phyloP scores from a whole-genome alignment of 2,888 invertebrate species.

The Esperia sulphurella region DNA sequence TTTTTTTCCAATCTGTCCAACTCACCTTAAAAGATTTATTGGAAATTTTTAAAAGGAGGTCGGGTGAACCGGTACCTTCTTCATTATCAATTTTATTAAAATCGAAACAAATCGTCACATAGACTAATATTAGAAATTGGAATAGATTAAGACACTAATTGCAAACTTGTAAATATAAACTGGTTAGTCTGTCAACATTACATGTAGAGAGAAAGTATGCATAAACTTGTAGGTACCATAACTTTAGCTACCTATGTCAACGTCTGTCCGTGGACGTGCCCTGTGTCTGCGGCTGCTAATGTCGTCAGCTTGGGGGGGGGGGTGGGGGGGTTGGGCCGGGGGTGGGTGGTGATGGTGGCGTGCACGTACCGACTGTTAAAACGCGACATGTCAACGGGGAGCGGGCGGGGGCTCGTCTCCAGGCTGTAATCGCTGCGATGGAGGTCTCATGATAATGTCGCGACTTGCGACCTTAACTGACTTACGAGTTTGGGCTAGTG shows the following conservation, averaged over 20 bases:
- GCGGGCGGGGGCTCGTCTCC: conserved; percentile 54
- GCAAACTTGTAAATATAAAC: too few relatives aligned
- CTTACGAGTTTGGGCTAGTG: conserved; percentile 8
- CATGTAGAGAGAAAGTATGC: too few relatives aligned
- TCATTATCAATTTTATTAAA: too few relatives aligned
- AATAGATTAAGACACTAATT: too few relatives aligned
- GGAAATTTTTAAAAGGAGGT: too few relatives aligned
- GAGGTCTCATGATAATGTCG: conserved; percentile 66
- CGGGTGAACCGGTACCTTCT: too few relatives aligned
- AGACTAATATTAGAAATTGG: too few relatives aligned
- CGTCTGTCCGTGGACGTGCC: conserved; percentile 66
- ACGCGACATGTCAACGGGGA: conserved; percentile 72
- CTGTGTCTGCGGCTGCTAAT: conserved; percentile 77
- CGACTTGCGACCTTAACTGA: conserved; percentile 66
- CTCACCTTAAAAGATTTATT: too few relatives aligned
- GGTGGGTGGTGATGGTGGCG: conserved; percentile 31
- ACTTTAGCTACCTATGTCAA: conserved; percentile 54
- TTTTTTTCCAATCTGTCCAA: too few relatives aligned
- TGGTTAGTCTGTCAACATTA: too few relatives aligned
- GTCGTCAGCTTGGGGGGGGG: conserved; percentile 62
- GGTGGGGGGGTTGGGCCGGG: conserved; percentile 19
- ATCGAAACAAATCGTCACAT: too few relatives aligned
- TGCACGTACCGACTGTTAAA: conserved; percentile 75
- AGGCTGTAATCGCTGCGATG: conserved; percentile 51
- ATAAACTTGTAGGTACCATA: conserved; percentile 12